Percentiles rank a stretch among this genome's conserved stretches.
phyloP scores from a whole-genome alignment of 2,888 invertebrate genomes.

The Melipona bicolor region DNA sequence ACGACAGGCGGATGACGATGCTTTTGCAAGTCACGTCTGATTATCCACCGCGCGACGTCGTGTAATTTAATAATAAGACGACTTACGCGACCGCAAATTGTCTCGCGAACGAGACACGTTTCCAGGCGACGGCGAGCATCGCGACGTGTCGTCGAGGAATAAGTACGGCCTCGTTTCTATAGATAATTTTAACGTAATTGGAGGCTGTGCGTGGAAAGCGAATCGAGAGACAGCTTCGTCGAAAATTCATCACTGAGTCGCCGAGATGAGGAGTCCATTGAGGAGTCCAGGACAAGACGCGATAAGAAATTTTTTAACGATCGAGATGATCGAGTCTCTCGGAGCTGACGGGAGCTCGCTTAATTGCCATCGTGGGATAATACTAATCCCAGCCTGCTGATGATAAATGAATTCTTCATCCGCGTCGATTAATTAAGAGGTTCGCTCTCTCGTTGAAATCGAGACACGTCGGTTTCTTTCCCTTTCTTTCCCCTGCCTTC shows the following conservation, averaged over 20 bases:
- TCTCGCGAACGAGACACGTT: neutral
- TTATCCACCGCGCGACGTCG: neutral
- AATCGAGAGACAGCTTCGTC: neutral
- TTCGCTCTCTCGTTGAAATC: neutral
- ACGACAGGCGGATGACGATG: constrained; percentile 14
- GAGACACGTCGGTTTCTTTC: constrained; percentile 3
- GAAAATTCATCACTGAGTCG: neutral
- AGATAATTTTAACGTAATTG: neutral
- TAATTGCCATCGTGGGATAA: constrained; percentile 1
- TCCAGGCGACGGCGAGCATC: neutral
- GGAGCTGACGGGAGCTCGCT: neutral
- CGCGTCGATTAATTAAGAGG: constrained; percentile 23
- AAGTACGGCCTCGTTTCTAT: neutral
- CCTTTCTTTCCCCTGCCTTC: neutral
- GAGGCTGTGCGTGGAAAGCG: neutral
- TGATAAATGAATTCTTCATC: constrained; percentile 42
- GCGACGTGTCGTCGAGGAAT: neutral
- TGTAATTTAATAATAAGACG: neutral
- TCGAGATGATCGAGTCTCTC: neutral
- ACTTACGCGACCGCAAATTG: neutral
- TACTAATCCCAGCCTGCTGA: constrained; percentile 19
- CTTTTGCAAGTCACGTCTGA: constrained; percentile 32
- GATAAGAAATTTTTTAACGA: constrained; percentile 18
- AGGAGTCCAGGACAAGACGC: neutral
- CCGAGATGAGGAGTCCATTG: neutral